Percentiles rank a stretch among this genome's conserved stretches.
phyloP scores from a whole-genome alignment of 2,113 vertebrate species.

The Rousettus leschenaultii region DNA sequence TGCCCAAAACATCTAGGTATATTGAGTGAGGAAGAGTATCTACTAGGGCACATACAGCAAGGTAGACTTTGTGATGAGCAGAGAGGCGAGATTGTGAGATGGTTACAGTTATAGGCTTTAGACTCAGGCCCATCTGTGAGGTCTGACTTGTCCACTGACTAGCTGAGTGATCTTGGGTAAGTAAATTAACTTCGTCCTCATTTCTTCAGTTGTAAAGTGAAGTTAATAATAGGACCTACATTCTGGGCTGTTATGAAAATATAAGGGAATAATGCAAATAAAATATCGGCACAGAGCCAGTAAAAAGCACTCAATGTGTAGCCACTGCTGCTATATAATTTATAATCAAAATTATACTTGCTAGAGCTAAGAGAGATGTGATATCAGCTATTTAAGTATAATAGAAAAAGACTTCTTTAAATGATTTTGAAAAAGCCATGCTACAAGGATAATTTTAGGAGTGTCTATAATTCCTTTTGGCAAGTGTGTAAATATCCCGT shows the following conservation, averaged over 20 bases:
- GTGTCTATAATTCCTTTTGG: neutral
- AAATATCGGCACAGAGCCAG: neutral
- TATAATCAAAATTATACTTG: neutral
- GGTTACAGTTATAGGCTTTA: neutral
- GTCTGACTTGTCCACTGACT: rapidly evolving
- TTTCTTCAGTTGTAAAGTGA: rapidly evolving
- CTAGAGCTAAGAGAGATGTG: neutral
- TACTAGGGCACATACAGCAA: neutral
- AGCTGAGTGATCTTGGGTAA: neutral
- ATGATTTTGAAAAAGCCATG: neutral
- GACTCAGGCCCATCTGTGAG: neutral
- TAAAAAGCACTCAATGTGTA: neutral
- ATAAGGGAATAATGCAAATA: neutral
- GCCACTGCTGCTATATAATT: too few species aligned
- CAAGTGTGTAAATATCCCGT: neutral
- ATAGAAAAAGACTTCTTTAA: neutral
- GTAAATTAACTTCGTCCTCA: neutral
- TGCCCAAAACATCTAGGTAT: neutral
- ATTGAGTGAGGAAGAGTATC: neutral
- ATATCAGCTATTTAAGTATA: neutral
- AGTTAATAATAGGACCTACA: neutral
- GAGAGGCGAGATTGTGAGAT: rapidly evolving
- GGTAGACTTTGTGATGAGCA: neutral
- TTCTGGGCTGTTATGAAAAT: neutral
- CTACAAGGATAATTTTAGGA: neutral